Evolutionary conservation across 1,140 invertebrate species (phyloP), one percentile per base, ranked within the genome.

Genomic region (Episyrphus balteatus): DNA sequence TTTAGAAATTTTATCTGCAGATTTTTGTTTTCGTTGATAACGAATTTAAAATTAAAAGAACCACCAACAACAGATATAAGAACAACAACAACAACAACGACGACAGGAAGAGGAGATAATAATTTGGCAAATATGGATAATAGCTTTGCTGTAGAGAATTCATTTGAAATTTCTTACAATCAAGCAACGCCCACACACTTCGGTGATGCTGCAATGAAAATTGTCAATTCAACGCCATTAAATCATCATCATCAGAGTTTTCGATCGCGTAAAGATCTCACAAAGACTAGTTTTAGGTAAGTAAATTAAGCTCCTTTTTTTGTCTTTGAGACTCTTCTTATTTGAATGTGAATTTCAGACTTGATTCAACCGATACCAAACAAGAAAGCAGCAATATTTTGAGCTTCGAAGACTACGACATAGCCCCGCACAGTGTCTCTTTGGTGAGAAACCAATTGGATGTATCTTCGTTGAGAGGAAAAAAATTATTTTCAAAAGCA

Each of bases 221-320:
- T 60, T n/a, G 55, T 61, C 1, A 67, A 62, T 39, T 66, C 60
- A 15, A 67, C 64, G 2, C 65, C 65, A 1, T 37, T 67, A n/a
- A 44, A 41, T 49, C 44, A 49, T 44, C 39, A 51, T 42, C 31
- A 54, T 21, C 37, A 30, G 40, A 50, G 30, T 17, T 53, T 33
- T 45, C 61, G 34, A 31, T 53, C 14, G 42, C 55, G 11, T 55
- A 66, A 52, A 39, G 54, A 46, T 49, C 62, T 51, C 55, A 64
- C 52, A 51, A 55, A 50, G 42, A 51, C 43, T 5, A 48, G 44
- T 46, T 51, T 53, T 40, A 42, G 37, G 49, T 53, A 48, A 44
- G 44, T 51, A 5, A 37, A 3, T 26, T 26, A 26, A 26, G 8
- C 8, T 26, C 3, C 3, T 26, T 8, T 5, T 26, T 26, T 26